Conservation (phyloP, 1,140 invertebrate species). For the Pentalonia nigronervosa region DNA sequence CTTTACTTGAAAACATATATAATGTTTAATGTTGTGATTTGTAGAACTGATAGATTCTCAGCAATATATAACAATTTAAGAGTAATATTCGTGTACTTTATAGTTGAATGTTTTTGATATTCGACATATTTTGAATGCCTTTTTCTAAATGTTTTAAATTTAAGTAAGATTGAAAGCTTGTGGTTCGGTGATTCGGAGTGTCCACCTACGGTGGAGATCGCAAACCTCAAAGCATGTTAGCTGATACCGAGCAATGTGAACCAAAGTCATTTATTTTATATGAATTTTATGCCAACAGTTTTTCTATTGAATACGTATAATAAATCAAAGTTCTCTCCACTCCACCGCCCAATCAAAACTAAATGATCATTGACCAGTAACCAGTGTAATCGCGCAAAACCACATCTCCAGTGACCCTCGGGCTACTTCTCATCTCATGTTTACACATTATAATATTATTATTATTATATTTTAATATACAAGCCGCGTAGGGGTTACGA, state of each 20-base stretch:
- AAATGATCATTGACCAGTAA: neutral
- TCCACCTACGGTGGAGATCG: neutral
- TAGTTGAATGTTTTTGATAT: neutral
- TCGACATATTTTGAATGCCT: neutral
- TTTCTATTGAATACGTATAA: neutral
- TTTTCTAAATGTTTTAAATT: neutral
- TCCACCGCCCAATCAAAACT: neutral
- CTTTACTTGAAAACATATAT: neutral
- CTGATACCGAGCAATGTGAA: neutral
- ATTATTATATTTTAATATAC: neutral
- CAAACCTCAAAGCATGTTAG: neutral
- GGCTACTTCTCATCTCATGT: conserved; percentile 1
- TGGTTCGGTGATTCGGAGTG: neutral
- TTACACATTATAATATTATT: conserved; percentile 36
- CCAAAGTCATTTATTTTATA: conserved; percentile 35
- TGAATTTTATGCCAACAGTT: conserved; percentile 33
- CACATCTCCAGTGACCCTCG: neutral
- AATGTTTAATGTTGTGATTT: neutral
- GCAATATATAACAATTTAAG: neutral
- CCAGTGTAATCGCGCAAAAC: neutral
- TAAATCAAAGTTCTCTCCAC: conserved; percentile 1
- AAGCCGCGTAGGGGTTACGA: neutral
- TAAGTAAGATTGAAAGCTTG: neutral
- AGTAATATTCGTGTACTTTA: neutral
- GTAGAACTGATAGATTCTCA: neutral